A percentile compares a stretch with the other conserved stretches of the same genome.
phyloP scores from a whole-genome alignment of 1,140 invertebrate genomes.

The Drosophila arawakana region DNA sequence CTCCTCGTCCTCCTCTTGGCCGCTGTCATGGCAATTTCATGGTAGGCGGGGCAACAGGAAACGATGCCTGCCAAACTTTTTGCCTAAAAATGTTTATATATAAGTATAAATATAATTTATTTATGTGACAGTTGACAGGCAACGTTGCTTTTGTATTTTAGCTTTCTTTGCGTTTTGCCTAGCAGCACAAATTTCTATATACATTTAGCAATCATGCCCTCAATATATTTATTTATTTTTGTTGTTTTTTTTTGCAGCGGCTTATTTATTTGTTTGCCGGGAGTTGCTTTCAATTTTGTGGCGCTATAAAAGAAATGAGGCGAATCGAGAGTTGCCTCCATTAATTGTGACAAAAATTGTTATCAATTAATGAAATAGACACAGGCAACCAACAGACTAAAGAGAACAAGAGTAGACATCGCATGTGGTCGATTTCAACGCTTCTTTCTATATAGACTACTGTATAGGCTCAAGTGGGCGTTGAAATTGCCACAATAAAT shows the following conservation, averaged over 20 bases:
- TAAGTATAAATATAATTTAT: constrained; percentile 66
- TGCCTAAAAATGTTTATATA: constrained; percentile 52
- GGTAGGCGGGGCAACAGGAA: constrained; percentile 34
- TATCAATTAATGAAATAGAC: constrained; percentile 70
- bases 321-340: constrained; percentile 34
- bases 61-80: constrained; percentile 43
- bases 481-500: constrained; percentile 63
- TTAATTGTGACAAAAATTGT: constrained; percentile 76
- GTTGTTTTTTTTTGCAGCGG: constrained; percentile 24
- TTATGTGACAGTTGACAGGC: constrained; percentile 74
- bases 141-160: constrained; percentile 45
- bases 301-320: constrained; percentile 52
- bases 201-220: constrained; percentile 1
- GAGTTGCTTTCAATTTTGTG: constrained; percentile 37
- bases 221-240: constrained; percentile 55
- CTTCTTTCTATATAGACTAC: constrained; percentile 6
- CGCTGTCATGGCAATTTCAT: constrained; percentile 38
- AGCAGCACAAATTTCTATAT: constrained; percentile 47
- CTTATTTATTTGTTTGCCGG: constrained; percentile 18
- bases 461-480: constrained; percentile 46
- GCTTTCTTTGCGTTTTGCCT: constrained; percentile 23
- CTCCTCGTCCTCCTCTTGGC: background rate
- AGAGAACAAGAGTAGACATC: constrained; percentile 29
- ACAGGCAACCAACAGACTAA: constrained; percentile 22
- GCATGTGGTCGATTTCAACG: constrained; percentile 46